Evolutionary conservation across 2,888 invertebrate genomes (phyloP).

Genomic region (Azorinus chamasolen): DNA sequence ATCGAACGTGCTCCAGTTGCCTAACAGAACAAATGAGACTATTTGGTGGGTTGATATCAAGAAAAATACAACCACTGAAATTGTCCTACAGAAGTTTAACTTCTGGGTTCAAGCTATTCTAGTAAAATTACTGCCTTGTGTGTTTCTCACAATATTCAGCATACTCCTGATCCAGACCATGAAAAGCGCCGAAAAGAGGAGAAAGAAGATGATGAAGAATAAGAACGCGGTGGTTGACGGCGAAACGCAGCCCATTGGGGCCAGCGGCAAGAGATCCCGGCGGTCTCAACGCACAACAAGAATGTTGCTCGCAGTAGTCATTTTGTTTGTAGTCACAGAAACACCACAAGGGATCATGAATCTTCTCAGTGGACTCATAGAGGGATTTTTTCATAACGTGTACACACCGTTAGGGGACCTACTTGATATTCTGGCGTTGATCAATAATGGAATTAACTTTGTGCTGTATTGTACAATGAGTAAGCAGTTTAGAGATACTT

Average conservation of each 20-base stretch:
- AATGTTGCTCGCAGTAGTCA: conserved; percentile 94
- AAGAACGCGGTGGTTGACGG: conserved; percentile 70
- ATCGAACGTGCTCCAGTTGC: background rate
- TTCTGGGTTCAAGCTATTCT: conserved; percentile 97
- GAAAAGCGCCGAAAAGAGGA: conserved; percentile 83
- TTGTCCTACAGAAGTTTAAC: conserved; percentile 88
- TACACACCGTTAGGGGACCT: conserved; percentile 91
- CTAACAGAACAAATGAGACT: conserved; percentile 61
- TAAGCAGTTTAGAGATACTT: conserved; percentile 92
- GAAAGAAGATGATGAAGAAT: conserved; percentile 78
- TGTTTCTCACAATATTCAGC: conserved; percentile 92
- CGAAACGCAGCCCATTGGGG: conserved; percentile 67
- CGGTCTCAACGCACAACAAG: conserved; percentile 92
- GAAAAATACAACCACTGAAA: conserved; percentile 79
- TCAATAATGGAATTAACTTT: conserved; percentile 97
- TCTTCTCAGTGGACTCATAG: conserved; percentile 92
- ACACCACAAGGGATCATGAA: conserved; percentile 93
- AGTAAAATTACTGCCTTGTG: conserved; percentile 96
- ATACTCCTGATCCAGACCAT: conserved; percentile 86
- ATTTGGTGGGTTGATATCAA: conserved; percentile 88
- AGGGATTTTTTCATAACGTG: conserved; percentile 89
- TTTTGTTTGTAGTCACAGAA: conserved; percentile 96
- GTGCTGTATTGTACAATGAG: conserved; percentile 98
- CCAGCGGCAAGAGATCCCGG: conserved; percentile 75
- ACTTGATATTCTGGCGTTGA: conserved; percentile 95